Conservation (phyloP, 35 echinoderm and acorn worm genomes). For the Hemicentrotus pulcherrimus region DNA sequence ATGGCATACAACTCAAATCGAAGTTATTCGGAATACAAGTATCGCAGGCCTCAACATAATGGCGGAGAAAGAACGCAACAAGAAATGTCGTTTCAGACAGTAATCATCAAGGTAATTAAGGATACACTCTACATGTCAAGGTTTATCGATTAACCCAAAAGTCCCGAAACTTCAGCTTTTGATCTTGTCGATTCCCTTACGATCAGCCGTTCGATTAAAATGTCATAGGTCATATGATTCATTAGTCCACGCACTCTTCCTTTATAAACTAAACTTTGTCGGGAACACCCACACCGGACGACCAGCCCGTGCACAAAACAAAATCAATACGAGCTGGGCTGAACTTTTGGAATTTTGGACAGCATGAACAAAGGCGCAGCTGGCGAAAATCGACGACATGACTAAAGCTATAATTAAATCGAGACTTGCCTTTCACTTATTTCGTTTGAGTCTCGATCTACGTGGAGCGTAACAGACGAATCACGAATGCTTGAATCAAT, state of each 20-base stretch:
- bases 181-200: background rate
- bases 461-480: background rate
- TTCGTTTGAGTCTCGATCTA: background rate
- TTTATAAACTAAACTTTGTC: background rate
- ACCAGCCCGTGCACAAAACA: background rate
- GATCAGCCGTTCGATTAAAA: background rate
- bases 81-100: too few species aligned
- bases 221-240: background rate
- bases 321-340: conserved; percentile 1
- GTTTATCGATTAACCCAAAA: too few species aligned
- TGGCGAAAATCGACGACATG: background rate
- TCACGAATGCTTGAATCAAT: background rate
- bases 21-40: too few species aligned
- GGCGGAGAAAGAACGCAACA: too few species aligned
- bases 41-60: too few species aligned
- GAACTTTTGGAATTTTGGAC: background rate
- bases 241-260: background rate
- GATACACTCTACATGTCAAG: too few species aligned
- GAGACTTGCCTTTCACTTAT: background rate
- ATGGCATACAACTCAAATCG: too few species aligned
- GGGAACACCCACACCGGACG: background rate
- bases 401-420: conserved; percentile 6
- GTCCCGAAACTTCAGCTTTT: too few species aligned
- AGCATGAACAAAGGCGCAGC: background rate
- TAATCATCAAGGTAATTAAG: too few species aligned